Evolutionary conservation across 2,797 vertebrate genomes (phyloP).

Genomic region (Ambastaia sidthimunki): DNA sequence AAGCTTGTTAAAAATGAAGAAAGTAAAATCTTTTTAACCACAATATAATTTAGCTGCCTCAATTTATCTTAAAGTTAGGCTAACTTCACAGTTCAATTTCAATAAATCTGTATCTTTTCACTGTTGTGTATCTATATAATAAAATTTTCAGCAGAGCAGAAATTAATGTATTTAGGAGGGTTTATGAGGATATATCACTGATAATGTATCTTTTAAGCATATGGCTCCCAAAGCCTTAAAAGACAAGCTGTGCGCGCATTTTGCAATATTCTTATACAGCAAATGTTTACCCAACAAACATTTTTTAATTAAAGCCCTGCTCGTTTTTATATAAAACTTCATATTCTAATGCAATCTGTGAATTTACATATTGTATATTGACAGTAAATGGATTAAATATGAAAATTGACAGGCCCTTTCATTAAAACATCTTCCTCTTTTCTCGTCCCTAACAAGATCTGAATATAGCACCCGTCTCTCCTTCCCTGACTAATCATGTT

Average conservation of each 20-base stretch:
- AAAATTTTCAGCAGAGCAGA: neutral
- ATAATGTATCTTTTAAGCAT: constrained; percentile 22
- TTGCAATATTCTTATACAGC: constrained; percentile 31
- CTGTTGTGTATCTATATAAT: neutral
- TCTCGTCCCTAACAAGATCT: constrained; percentile 36
- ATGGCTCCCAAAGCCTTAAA: constrained; percentile 2
- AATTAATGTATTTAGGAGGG: neutral
- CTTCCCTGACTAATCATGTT: constrained; percentile 39
- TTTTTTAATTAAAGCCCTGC: constrained; percentile 70
- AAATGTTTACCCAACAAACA: constrained; percentile 57
- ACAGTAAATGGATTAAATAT: constrained; percentile 77
- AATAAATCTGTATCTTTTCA: constrained; percentile 28
- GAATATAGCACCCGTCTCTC: constrained; percentile 46
- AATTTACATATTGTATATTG: constrained; percentile 68
- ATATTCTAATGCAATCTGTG: constrained; percentile 67
- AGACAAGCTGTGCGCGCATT: constrained; percentile 28
- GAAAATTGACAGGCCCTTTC: constrained; percentile 64
- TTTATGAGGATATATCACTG: neutral
- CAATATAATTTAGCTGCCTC: too few relatives aligned
- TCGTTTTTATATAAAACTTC: constrained; percentile 61
- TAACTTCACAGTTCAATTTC: constrained; percentile 33
- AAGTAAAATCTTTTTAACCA: neutral
- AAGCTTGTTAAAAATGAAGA: constrained; percentile 27
- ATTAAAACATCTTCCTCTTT: constrained; percentile 52
- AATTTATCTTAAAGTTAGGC: neutral